Percentiles rank a stretch among this genome's conserved stretches.
phyloP scores from a whole-genome alignment of 2,888 invertebrate species.

The Pecten maximus region DNA sequence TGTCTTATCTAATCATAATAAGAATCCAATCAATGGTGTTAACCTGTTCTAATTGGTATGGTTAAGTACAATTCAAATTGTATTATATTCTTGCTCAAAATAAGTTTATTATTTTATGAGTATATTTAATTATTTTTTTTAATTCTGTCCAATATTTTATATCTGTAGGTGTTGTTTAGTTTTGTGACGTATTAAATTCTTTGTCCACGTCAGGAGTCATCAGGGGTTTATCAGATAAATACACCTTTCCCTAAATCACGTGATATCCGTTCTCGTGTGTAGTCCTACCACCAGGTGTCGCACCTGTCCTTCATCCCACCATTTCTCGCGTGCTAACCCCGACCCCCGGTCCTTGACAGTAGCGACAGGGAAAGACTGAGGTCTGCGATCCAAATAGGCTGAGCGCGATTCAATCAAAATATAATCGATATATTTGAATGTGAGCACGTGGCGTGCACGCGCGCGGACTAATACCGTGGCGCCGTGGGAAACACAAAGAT shows the following conservation, averaged over 20 bases:
- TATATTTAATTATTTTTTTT: too few relatives aligned
- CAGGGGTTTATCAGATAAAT: too few relatives aligned
- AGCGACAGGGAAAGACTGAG: not conserved
- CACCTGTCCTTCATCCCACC: not conserved
- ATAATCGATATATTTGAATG: constrained; percentile 3
- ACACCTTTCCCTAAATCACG: not conserved
- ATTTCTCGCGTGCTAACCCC: not conserved
- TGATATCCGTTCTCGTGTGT: constrained; percentile 14
- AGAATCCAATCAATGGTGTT: too few relatives aligned
- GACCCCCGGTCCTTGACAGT: not conserved
- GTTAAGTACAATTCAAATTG: too few relatives aligned
- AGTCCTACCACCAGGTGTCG: constrained; percentile 7
- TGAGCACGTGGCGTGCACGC: constrained; percentile 20
- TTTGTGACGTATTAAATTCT: too few relatives aligned
- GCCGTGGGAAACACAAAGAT: constrained; percentile 32
- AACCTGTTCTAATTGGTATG: too few relatives aligned
- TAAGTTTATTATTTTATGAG: too few relatives aligned
- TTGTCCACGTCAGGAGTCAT: too few relatives aligned
- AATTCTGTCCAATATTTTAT: too few relatives aligned
- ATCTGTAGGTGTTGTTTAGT: too few relatives aligned
- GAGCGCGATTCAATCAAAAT: not conserved
- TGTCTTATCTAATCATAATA: too few relatives aligned
- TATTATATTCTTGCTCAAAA: too few relatives aligned
- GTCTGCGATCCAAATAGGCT: not conserved
- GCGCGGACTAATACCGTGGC: constrained; percentile 32